phyloP scores from a whole-genome alignment of 2,797 vertebrate species.

The Lepus townsendii region DNA sequence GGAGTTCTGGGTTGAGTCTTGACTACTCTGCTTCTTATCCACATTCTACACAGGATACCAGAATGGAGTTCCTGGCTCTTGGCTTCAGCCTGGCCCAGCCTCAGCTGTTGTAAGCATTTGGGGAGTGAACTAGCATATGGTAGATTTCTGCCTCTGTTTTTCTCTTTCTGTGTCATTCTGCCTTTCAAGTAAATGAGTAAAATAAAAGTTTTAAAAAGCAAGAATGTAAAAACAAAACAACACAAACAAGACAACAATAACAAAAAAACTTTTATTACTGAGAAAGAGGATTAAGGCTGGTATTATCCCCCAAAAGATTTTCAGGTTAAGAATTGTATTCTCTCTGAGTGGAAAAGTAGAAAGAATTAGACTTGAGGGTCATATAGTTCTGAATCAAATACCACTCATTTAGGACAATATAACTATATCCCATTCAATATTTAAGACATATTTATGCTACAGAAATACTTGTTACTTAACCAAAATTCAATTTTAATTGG shows the following conservation, averaged over 20 bases:
- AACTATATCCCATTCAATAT: neutral
- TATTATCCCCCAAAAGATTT: neutral
- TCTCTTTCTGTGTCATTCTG: no score
- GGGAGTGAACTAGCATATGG: no score
- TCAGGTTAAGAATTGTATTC: neutral
- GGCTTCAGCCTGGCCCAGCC: no score
- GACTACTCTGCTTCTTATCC: no score
- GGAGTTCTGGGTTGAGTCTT: no score
- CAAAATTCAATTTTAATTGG: slow-evolving; percentile 9
- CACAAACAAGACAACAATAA: neutral
- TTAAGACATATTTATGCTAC: neutral
- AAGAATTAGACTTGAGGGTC: neutral
- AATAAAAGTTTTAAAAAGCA: neutral
- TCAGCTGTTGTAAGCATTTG: no score
- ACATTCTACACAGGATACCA: no score
- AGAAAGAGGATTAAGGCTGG: neutral
- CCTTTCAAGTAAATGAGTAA: no score
- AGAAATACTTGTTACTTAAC: neutral
- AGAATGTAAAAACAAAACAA: neutral
- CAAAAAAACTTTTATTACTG: neutral
- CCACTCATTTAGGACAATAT: neutral
- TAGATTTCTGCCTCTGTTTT: no score
- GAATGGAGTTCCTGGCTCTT: no score
- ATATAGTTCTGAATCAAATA: neutral
- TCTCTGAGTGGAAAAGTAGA: neutral